Percentiles rank a stretch among this genome's conserved stretches.
Evolutionary conservation across 2,113 vertebrate genomes (phyloP).

Genomic region (Tinamus guttatus): DNA sequence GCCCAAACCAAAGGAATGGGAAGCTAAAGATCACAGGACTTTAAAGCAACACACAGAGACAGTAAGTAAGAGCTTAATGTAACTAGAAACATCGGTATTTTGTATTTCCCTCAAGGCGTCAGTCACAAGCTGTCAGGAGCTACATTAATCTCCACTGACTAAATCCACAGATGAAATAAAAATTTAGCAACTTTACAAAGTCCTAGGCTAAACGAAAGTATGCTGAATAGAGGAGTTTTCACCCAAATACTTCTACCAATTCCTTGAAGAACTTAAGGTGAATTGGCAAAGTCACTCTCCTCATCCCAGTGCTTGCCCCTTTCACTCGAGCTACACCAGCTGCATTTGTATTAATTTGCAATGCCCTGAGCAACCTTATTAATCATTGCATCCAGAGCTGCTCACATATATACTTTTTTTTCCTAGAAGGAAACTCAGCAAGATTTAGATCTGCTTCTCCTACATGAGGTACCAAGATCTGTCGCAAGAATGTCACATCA

Average conservation of each 20-base stretch:
- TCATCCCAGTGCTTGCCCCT: not conserved
- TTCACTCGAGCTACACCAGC: constrained; percentile 45
- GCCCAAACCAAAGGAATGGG: not conserved
- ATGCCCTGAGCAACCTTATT: constrained; percentile 1
- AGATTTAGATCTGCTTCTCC: not conserved
- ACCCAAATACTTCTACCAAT: not conserved
- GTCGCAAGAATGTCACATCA: not conserved
- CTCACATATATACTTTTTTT: not conserved
- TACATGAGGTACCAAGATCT: not conserved
- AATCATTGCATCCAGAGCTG: not conserved
- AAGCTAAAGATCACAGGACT: not conserved
- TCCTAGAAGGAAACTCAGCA: not conserved
- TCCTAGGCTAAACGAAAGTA: not conserved
- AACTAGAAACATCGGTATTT: not conserved
- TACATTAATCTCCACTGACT: not conserved
- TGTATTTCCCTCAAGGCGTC: not conserved
- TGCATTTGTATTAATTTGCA: constrained; percentile 11
- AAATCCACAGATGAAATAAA: not conserved
- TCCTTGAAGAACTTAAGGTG: not conserved
- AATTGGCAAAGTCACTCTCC: not conserved
- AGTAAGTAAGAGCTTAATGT: not conserved
- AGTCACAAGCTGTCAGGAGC: not conserved
- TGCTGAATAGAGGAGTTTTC: not conserved
- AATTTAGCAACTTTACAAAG: not conserved
- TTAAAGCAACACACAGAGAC: not conserved